Base-by-base conservation (phyloP, 1,140 invertebrate species). In the Temnothorax longispinosus region DNA sequence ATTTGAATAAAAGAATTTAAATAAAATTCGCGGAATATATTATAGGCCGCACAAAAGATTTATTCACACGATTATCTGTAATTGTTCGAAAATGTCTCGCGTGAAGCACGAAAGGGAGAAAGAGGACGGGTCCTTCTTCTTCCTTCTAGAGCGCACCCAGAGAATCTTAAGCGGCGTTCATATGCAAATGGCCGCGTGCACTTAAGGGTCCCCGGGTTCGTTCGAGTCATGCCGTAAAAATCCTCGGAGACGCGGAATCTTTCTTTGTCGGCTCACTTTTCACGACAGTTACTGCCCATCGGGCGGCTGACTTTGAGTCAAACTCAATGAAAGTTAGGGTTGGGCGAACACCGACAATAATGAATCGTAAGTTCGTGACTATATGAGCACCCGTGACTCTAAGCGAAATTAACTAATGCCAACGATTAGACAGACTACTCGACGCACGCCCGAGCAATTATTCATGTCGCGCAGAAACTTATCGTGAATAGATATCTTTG, bases 191-290 rank as follows among this genome's bases (percentile, higher is more conserved):
- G 56, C 38, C 84, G 21, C 21, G 75, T 88, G 87, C 87, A 77
- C 85, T 90, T 77, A 86, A 90, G 72, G 27, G 74, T 27, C 3
- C n/a, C 58, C 27, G 18, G 47, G 32, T 32, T 47, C 38, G n/a
- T 52, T 27, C 50, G 52, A 54, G 35, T 81, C 50, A 54, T 54
- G 60, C 71, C 64, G 75, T 89, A 89, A 86, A 89, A 88, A 86
- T 74, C 54, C 58, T 86, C 32, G 10, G 60, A 52, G 54, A 58
- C 21, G 82, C 87, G 80, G 74, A 65, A 54, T 67, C n/a, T 86
- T 15, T 86, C 81, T 89, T 89, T 89, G 88, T 88, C 87, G 88
- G 88, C 69, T 44, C 6, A 72, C 35, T 89, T 88, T 89, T 86
- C 47, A 65, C 52, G 41, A 58, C 35, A 35, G 56, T 65, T 80